These are phyloP conservation scores for Hypolimnas misippus DNA, from an alignment of 2,888 invertebrate genomes.

Conservation along the genomic window DNA sequence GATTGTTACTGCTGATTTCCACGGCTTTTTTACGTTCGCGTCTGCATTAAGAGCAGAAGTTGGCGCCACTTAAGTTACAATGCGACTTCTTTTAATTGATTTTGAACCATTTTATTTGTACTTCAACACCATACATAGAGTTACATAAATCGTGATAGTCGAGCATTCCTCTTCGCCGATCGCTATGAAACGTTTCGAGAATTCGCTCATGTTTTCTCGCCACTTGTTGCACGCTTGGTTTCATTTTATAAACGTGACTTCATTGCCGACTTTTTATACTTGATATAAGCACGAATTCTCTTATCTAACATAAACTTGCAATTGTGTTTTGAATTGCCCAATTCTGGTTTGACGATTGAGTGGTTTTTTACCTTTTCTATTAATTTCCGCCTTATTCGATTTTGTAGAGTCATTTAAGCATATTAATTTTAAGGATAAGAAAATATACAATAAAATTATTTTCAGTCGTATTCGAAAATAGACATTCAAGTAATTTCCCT, in stretches of 20 bases:
- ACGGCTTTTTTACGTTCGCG: slow-evolving; percentile 29
- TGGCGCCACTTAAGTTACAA: slow-evolving; percentile 54
- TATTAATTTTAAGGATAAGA: neutral
- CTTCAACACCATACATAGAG: slow-evolving; percentile 43
- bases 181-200: slow-evolving; percentile 50
- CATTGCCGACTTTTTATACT: slow-evolving; percentile 67
- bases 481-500: neutral
- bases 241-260: slow-evolving; percentile 64
- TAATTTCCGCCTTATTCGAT: neutral
- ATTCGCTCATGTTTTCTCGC: slow-evolving; percentile 59
- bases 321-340: slow-evolving; percentile 68
- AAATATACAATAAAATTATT: neutral
- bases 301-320: slow-evolving; percentile 65
- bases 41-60: slow-evolving; percentile 26
- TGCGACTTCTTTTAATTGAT: slow-evolving; percentile 54
- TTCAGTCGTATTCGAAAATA: neutral
- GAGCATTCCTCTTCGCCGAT: slow-evolving; percentile 38
- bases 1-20: slow-evolving; percentile 2
- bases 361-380: neutral
- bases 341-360: slow-evolving; percentile 53
- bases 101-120: slow-evolving; percentile 47
- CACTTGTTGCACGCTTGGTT: slow-evolving; percentile 71
- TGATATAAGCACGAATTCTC: slow-evolving; percentile 54
- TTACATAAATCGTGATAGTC: slow-evolving; percentile 50
- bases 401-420: neutral